These are phyloP conservation scores for Andrena dorsata DNA, from an alignment of 2,888 invertebrate genomes.

Conservation along the genomic window DNA sequence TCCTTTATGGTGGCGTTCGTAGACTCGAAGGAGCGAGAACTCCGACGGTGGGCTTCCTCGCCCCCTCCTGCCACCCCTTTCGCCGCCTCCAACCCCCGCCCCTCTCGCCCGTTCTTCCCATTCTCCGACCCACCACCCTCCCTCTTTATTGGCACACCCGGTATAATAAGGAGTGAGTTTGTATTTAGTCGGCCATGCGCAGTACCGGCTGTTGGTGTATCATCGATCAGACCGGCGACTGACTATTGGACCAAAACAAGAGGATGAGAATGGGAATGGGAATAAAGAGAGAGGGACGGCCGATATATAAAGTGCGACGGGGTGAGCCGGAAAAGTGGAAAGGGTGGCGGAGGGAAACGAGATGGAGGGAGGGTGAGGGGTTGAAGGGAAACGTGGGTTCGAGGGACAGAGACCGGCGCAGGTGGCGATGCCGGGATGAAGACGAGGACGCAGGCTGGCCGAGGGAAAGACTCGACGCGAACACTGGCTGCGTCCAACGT, in stretches of 20 bases:
- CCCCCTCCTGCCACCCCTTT: slow-evolving; percentile 3
- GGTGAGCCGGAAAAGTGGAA: slow-evolving; percentile 41
- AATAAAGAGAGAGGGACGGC: slow-evolving; percentile 75
- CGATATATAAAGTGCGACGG: slow-evolving; percentile 59
- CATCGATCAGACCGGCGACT: slow-evolving; percentile 84
- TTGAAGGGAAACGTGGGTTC: slow-evolving; percentile 30
- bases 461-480: slow-evolving; percentile 63
- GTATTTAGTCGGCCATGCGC: slow-evolving; percentile 84
- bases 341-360: slow-evolving; percentile 19
- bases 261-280: slow-evolving; percentile 80
- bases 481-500: slow-evolving; percentile 39
- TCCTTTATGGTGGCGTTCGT: slow-evolving; percentile 66
- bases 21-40: slow-evolving; percentile 63
- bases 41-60: slow-evolving; percentile 35
- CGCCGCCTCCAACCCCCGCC: slow-evolving; percentile 5
- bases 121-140: slow-evolving; percentile 62
- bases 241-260: slow-evolving; percentile 85
- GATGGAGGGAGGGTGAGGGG: slow-evolving; percentile 21
- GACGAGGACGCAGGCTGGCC: slow-evolving; percentile 57
- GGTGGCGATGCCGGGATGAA: slow-evolving; percentile 25
- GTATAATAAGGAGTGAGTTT: slow-evolving; percentile 83
- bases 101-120: slow-evolving; percentile 47
- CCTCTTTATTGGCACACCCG: slow-evolving; percentile 80
- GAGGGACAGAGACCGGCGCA: slow-evolving; percentile 35
- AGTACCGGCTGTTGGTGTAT: slow-evolving; percentile 82